Base-by-base conservation (phyloP, 2,888 invertebrate genomes). In the Argyresthia albistria region DNA sequence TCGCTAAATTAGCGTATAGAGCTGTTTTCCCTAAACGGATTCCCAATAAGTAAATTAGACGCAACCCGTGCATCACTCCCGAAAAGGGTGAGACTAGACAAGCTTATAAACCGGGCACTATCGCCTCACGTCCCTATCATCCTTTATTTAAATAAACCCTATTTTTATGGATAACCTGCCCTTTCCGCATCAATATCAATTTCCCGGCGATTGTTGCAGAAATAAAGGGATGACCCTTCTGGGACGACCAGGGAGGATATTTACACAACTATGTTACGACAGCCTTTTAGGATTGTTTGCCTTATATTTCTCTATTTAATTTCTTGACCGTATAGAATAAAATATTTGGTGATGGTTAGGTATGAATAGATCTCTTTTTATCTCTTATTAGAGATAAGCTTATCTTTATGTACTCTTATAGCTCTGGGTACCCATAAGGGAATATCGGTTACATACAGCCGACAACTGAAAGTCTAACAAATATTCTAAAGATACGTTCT, bases 111-210 rank as follows among this genome's bases (percentile, higher is more conserved):
- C 73, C 50, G 16, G n/a, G 25, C 12, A 46, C 46, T 73, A 77
- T 59, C 73, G 69, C 60, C 66, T 73, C 83, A 73, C 73, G 63
- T 65, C 75, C 70, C 73, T 75, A 75, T 73, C 80, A 86, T 87
- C 86, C 83, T 81, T 87, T 87, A 87, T 87, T 87, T 83, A 87
- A 87, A 87, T 87, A 86, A 84, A 86, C 86, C 86, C 86, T 86
- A 86, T 86, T 87, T 87, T 87, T 86, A 87, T 87, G 86, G 84
- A 87, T 84, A 86, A 80, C 75, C 72, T 81, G 82, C 83, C 84
- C 83, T 83, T 80, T 84, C 78, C 81, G 80, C 86, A 87, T 87
- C 86, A 87, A 87, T 87, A 87, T 87, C 87, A 87, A 87, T 87
- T 87, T 87, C 82, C 76, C 65, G 73, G 83, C 80, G 82, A 87